phyloP scores from a whole-genome alignment of 2,888 invertebrate species.

The Drosophila histrio region DNA sequence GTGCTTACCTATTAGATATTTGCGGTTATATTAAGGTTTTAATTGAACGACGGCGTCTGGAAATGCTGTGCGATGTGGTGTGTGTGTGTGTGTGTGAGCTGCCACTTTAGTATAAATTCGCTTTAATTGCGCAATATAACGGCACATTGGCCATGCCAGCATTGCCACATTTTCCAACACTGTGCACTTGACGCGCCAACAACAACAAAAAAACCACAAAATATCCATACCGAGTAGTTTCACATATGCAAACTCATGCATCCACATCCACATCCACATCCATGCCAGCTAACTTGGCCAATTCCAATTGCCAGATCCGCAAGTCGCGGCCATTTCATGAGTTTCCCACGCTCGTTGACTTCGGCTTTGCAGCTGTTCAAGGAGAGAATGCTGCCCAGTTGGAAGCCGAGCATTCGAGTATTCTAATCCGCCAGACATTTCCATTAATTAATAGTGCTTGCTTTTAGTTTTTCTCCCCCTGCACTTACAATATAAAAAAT shows the following conservation, averaged over 20 bases:
- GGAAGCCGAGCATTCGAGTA: conserved; percentile 41
- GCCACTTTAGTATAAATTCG: conserved; percentile 9
- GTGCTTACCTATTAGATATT: conserved; percentile 11
- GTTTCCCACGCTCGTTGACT: conserved; percentile 49
- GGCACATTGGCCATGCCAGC: conserved; percentile 30
- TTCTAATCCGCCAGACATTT: conserved; percentile 61
- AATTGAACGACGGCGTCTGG: conserved; percentile 1
- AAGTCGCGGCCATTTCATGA: conserved; percentile 18
- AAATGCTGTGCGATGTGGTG: neutral
- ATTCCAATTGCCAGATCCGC: conserved; percentile 27
- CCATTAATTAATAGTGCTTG: conserved; percentile 61
- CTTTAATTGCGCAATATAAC: conserved; percentile 42
- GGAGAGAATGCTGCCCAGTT: conserved; percentile 46
- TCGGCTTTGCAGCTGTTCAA: conserved; percentile 43
- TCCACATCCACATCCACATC: conserved; percentile 1
- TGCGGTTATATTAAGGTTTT: conserved; percentile 11
- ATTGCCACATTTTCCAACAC: conserved; percentile 22
- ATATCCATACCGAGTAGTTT: conserved; percentile 5
- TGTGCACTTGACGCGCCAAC: conserved; percentile 41
- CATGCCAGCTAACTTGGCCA: conserved; percentile 32
- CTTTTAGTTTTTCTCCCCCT: neutral
- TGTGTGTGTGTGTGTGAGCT: conserved; percentile 5
- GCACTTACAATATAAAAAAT: no score
- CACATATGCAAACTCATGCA: conserved; percentile 53
- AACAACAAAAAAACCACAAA: conserved; percentile 12